Conservation (phyloP, 2,888 invertebrate species). For the Druceiella hillmani region DNA sequence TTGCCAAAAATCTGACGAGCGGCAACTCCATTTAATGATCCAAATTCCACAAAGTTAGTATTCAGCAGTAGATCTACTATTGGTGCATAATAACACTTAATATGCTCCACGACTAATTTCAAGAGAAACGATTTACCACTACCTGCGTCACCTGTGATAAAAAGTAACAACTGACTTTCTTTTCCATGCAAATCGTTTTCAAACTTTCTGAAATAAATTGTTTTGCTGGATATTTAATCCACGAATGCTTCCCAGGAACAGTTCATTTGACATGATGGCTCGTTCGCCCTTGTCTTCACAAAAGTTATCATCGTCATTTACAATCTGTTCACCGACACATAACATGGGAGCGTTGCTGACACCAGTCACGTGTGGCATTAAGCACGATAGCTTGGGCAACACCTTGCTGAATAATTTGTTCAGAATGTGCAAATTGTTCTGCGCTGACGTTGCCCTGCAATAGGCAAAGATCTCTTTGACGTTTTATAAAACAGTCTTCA, state of each 20-base stretch:
- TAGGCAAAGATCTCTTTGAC: constrained; percentile 21
- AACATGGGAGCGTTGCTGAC: constrained; percentile 8
- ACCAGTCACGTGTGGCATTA: constrained; percentile 15
- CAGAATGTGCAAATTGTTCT: constrained; percentile 22
- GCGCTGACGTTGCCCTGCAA: constrained; percentile 17
- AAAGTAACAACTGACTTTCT: constrained; percentile 21
- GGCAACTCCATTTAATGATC: too few relatives aligned
- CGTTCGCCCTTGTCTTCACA: constrained; percentile 16
- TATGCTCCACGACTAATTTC: constrained; percentile 27
- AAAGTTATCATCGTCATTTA: constrained; percentile 15
- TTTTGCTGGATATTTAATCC: constrained; percentile 21
- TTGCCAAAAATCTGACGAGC: too few relatives aligned
- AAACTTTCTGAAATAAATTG: constrained; percentile 18
- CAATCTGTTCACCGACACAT: constrained; percentile 15
- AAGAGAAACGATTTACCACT: constrained; percentile 25
- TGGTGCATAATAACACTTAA: constrained; percentile 23
- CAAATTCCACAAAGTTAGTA: too few relatives aligned
- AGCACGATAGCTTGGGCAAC: constrained; percentile 21
- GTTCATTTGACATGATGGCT: constrained; percentile 19
- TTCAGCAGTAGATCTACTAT: too few relatives aligned
- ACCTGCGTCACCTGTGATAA: constrained; percentile 28
- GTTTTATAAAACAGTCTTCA: constrained; percentile 21
- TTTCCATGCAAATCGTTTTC: constrained; percentile 13
- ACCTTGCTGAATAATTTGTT: constrained; percentile 25
- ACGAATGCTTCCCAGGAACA: constrained; percentile 16